Base-by-base conservation (phyloP, 1,140 invertebrate genomes). In the Anagrus nilaparvatae region DNA sequence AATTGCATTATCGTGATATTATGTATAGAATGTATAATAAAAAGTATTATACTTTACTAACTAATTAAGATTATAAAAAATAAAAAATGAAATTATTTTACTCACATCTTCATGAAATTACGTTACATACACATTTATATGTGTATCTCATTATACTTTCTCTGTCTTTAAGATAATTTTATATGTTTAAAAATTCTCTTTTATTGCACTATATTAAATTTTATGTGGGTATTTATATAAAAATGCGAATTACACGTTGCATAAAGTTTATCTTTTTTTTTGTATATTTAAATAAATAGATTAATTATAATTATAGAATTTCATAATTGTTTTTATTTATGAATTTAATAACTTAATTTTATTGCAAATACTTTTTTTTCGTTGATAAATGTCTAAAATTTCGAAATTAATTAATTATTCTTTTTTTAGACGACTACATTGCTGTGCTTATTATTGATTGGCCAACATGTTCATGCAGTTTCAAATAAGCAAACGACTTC, bases 401-500 rank as follows among this genome's bases (percentile, higher is more conserved):
- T 18, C 20, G n/a, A 17, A 18, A 30, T 14, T 34, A 18, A 36
- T 30, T 3, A 33, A 28, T 38, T 42, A 29, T 18, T 44, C 47
- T 48, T 45, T 51, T 31, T 25, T 65, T 67, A 21, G 43, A 29
- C 46, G 43, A 33, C 56, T 14, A 50, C 46, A 20, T 35, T 65
- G 20, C 40, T 63, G 20, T 56, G 51, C 43, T 28, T 59, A 29
- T 43, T 63, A 17, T 37, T 67, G 33, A 44, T 63, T 9, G 45
- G 50, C 14, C 45, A 57, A 5, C 44, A 58, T 1, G 51, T 43
- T 16, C 32, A 43, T 8, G 63, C 57, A 14, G 63, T 66, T 16
- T 45, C 63, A 10, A 66, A 66, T 49, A 64, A 64, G 27, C 29
- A 40, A n/a, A 36, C 43, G 3, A 48, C 41, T 10, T 40, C 47